Evolutionary conservation across 2,797 vertebrate genomes (phyloP).

Genomic region (Lepus townsendii): DNA sequence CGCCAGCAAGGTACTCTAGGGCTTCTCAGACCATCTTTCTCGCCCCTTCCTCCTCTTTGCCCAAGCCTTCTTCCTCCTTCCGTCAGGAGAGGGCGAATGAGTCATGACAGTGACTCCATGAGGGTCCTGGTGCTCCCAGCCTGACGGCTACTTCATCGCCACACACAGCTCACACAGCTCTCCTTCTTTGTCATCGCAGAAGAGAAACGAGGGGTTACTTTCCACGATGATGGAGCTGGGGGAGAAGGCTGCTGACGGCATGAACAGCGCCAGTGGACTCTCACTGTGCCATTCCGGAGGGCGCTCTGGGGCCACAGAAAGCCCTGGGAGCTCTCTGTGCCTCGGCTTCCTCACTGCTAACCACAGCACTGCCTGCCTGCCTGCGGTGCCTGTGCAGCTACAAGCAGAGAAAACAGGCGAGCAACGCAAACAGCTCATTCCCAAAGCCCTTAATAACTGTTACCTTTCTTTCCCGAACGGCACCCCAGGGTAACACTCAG

Average conservation of each 20-base stretch:
- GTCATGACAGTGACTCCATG: conserved; percentile 42
- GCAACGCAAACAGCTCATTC: neutral
- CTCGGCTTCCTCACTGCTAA: neutral
- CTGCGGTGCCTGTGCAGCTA: neutral
- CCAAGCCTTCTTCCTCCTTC: conserved; percentile 25
- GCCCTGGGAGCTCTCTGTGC: neutral
- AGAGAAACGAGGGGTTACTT: neutral
- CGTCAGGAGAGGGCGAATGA: conserved; percentile 32
- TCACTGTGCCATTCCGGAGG: neutral
- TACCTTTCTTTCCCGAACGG: neutral
- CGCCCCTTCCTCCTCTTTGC: neutral
- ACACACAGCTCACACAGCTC: neutral
- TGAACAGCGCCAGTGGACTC: too few species aligned
- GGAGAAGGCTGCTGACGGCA: neutral
- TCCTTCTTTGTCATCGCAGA: neutral
- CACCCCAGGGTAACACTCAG: neutral
- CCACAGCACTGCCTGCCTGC: neutral
- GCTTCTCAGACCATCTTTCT: conserved; percentile 11
- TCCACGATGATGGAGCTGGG: neutral
- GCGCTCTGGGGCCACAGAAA: neutral
- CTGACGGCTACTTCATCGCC: neutral
- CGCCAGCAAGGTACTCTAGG: conserved; percentile 25
- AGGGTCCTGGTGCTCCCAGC: neutral
- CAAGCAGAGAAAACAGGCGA: neutral
- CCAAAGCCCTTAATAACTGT: neutral